Evolutionary conservation across 2,888 invertebrate species (phyloP), one percentile per base, ranked within the genome.

Genomic region (Brachyptera risi): DNA sequence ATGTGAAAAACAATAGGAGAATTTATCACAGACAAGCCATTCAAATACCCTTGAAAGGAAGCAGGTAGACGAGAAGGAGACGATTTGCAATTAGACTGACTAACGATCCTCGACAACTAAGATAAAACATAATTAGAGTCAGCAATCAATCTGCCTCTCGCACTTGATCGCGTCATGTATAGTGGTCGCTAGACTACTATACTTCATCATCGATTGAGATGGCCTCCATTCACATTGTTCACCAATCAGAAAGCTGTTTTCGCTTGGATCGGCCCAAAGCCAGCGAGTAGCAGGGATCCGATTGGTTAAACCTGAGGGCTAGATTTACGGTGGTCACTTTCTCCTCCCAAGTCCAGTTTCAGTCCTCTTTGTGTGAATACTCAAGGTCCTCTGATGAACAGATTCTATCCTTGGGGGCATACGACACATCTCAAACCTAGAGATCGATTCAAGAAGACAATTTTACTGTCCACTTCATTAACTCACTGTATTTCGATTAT

Each of bases 311-410:
- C 60, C 60, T 54, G 31, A 47, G 31, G 59, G 59, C 56, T 58
- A 57, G 54, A 49, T 47, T n/a, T 24, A 23, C 9, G 3, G 31
- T 63, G 63, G 63, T 63, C 63, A 63, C 57, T 58, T 58, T 57
- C 60, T 35, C 59, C 62, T 56, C 58, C 58, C 56, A 23, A 24
- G 26, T 37, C 24, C 24, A 11, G 47, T 47, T 47, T 47, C 47
- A 47, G 31, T 31, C 31, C 31, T 11, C 31, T 31, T 31, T 31
- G 31, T 31, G 11, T 11, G 7, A 21, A 2, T 23, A n/a, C 24
- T 47, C 47, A 47, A 47, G 47, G 47, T 47, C 47, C 47, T 47
- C 42, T 15, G 3, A 5, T 19, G 42, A n/a, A 2, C 42, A n/a
- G 9, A 5, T n/a, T n/a, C n/a, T n/a, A n/a, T n/a, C n/a, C n/a